Base-by-base conservation (phyloP, 2,888 invertebrate genomes). In the Chirona hameri region DNA sequence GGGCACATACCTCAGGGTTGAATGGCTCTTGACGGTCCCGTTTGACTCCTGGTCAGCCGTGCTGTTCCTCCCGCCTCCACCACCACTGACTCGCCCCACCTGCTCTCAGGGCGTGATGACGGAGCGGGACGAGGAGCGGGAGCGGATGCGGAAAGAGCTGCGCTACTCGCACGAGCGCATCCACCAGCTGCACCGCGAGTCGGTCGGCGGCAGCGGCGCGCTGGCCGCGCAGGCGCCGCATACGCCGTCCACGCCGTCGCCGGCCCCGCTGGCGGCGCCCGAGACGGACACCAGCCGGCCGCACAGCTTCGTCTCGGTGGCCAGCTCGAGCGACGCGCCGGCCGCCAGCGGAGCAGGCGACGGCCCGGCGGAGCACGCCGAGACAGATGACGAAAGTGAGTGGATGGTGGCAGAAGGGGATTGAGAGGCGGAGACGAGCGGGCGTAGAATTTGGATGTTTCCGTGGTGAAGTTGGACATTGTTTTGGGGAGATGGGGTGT, bases 51-150 rank as follows among this genome's bases (percentile, higher is more conserved):
- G 39, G 39, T 39, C 39, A 39, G 39, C 39, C 39, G 39, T 39
- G 39, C 39, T 39, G 39, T 39, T 7, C 4, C 39, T 39, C 4
- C 39, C 39, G 39, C 79, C 81, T 52, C 81, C 82, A 14, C 55
- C 69, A 29, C 65, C 76, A 24, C 14, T 82, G 46, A 81, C 81
- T 2, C 46, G 79, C 12, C 27, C 57, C n/a, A 39, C 55, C 52
- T n/a, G 57, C 76, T 65, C 81, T 10, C 79, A 83, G 94, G 92
- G 92, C 88, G 91, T 93, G 86, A 91, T 94, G 84, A 93, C 92
- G 88, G 92, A 92, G 86, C 90, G 92, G 86, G 94, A 94, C 87
- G 93, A 93, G 86, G 94, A 94, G 87, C 90, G 93, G 83, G 93
- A 93, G 86, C 90, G 91, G 86, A 88, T 94, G 86, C 90, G 94